Conservation (phyloP, 2,797 vertebrate genomes). For the Peromyscus eremicus region DNA sequence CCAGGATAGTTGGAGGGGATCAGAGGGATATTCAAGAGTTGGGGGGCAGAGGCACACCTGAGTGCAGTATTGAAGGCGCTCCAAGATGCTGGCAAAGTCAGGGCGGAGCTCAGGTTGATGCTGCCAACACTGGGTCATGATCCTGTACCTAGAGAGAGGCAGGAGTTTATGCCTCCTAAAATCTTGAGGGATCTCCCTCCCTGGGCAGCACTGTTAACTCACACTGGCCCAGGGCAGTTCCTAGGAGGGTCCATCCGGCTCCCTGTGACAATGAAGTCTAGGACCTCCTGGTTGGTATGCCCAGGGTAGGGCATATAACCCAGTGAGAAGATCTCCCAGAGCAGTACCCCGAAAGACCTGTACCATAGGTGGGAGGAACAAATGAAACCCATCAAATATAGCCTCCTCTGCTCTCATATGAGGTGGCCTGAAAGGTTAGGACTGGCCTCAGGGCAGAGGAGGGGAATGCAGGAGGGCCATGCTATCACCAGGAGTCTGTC, state of each 20-base stretch:
- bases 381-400: neutral
- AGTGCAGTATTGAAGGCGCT: constrained; percentile 95
- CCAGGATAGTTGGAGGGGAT: neutral
- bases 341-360: constrained; percentile 97
- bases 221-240: constrained; percentile 96
- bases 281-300: constrained; percentile 95
- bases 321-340: constrained; percentile 98
- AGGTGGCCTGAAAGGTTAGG: neutral
- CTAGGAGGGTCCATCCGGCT: constrained; percentile 96
- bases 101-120: constrained; percentile 95
- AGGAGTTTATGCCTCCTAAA: neutral
- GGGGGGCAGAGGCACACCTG: constrained; percentile 88
- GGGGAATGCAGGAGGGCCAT: neutral
- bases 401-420: neutral
- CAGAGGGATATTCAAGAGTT: neutral
- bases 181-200: neutral
- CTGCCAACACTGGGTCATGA: constrained; percentile 98
- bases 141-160: constrained; percentile 90
- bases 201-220: constrained; percentile 85
- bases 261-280: constrained; percentile 95
- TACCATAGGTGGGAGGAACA: constrained; percentile 73
- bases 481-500: constrained; percentile 95
- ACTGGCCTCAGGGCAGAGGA: neutral
- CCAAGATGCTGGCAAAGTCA: constrained; percentile 94
- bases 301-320: constrained; percentile 97